Evolutionary conservation across 2,888 invertebrate species (phyloP).

Genomic region (Cheilosia vulpina): DNA sequence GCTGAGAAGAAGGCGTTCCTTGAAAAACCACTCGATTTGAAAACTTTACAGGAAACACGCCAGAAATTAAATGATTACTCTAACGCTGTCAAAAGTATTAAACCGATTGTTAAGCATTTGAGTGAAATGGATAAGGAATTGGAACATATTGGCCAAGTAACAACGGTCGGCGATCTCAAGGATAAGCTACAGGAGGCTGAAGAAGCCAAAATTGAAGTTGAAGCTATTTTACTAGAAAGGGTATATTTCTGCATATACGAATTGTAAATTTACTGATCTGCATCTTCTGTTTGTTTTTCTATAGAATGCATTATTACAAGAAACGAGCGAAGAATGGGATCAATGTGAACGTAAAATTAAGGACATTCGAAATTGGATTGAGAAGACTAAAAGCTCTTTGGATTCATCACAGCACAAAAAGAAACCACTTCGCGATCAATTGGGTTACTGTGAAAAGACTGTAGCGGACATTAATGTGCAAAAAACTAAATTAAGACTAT

Average conservation of each 20-base stretch:
- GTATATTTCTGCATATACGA: slow-evolving; percentile 82
- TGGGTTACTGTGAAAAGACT: slow-evolving; percentile 93
- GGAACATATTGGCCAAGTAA: slow-evolving; percentile 92
- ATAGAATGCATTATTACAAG: slow-evolving; percentile 94
- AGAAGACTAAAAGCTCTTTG: slow-evolving; percentile 90
- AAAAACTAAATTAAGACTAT: slow-evolving; percentile 93
- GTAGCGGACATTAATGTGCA: slow-evolving; percentile 94
- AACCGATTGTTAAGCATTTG: slow-evolving; percentile 93
- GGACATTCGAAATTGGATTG: slow-evolving; percentile 94
- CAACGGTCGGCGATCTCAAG: slow-evolving; percentile 93
- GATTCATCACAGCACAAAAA: slow-evolving; percentile 93
- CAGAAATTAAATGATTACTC: slow-evolving; percentile 94
- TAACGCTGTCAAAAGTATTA: slow-evolving; percentile 94
- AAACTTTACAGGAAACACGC: slow-evolving; percentile 91
- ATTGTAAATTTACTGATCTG: background rate
- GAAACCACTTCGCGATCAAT: slow-evolving; percentile 93
- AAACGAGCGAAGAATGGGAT: slow-evolving; percentile 97
- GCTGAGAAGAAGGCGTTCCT: slow-evolving; percentile 92
- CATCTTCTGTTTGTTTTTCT: background rate
- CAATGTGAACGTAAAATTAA: slow-evolving; percentile 97
- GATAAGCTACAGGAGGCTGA: slow-evolving; percentile 94
- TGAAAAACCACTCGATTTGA: slow-evolving; percentile 90
- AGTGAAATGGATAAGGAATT: slow-evolving; percentile 96
- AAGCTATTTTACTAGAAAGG: slow-evolving; percentile 93
- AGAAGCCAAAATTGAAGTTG: slow-evolving; percentile 92